Evolutionary conservation across 64 coral and sea anemone genomes (phyloP).

Genomic region (Pocillopora damicornis): DNA sequence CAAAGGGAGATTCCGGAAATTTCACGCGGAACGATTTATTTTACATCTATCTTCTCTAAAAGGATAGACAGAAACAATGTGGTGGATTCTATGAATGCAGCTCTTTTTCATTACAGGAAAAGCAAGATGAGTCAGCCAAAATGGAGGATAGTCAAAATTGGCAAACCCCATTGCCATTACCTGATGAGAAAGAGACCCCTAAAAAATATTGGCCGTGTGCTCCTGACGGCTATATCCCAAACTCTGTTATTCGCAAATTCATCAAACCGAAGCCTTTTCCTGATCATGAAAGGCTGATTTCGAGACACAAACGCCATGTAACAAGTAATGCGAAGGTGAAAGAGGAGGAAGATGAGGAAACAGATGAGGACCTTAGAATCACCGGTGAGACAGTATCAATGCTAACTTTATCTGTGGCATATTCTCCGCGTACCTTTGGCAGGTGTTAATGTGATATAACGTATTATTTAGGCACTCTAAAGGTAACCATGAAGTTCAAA

Average conservation of each 20-base stretch:
- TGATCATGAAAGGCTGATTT: constrained; percentile 14
- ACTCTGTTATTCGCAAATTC: constrained; percentile 69
- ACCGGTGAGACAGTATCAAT: neutral
- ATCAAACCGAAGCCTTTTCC: constrained; percentile 37
- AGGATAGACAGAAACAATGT: too few species aligned
- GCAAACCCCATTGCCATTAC: too few species aligned
- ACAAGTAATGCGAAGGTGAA: constrained; percentile 5
- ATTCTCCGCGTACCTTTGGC: neutral
- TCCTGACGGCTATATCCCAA: constrained; percentile 85
- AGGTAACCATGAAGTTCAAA: too few species aligned
- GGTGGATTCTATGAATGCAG: neutral
- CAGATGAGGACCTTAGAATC: neutral
- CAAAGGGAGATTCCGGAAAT: too few species aligned
- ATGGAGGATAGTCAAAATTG: neutral
- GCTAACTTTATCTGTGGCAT: neutral
- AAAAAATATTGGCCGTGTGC: constrained; percentile 82
- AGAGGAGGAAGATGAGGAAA: constrained; percentile 21
- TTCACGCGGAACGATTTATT: too few species aligned
- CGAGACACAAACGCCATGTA: constrained; percentile 29
- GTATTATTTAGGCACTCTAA: too few species aligned
- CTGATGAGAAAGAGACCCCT: neutral
- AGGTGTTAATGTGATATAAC: too few species aligned
- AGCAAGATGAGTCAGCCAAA: neutral
- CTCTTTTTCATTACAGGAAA: neutral
- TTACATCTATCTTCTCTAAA: too few species aligned